These are phyloP conservation scores for Ophion slaviceki DNA, from an alignment of 2,888 invertebrate species.

Conservation along the genomic window DNA sequence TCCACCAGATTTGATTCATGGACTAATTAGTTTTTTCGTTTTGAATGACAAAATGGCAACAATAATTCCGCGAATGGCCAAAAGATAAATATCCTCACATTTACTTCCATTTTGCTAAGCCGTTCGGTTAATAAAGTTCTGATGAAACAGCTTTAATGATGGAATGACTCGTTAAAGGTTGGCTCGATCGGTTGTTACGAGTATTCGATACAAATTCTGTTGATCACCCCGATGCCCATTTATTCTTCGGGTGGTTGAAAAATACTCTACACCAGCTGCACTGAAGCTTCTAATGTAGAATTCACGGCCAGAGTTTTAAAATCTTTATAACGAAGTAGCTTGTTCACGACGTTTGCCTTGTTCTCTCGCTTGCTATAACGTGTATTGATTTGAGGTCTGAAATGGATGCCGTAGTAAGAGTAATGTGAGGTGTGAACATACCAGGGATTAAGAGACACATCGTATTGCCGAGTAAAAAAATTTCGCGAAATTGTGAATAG, in stretches of 20 bases:
- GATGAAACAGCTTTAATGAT: slow-evolving; percentile 18
- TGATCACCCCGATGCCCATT: neutral
- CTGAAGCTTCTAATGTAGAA: slow-evolving; percentile 24
- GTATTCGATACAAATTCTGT: slow-evolving; percentile 11
- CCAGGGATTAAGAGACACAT: neutral
- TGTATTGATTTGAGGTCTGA: slow-evolving; percentile 76
- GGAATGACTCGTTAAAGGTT: slow-evolving; percentile 33
- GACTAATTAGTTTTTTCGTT: neutral
- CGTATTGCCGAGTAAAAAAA: no score
- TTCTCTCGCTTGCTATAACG: slow-evolving; percentile 20
- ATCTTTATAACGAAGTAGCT: slow-evolving; percentile 64
- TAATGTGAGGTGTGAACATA: neutral
- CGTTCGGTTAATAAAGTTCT: neutral
- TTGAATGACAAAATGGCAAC: neutral
- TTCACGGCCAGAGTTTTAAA: slow-evolving; percentile 68
- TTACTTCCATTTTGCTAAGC: slow-evolving; percentile 1
- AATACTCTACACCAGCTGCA: neutral
- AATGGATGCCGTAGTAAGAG: slow-evolving; percentile 70
- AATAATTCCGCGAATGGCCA: neutral
- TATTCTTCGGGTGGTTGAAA: slow-evolving; percentile 9
- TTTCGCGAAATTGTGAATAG: no score
- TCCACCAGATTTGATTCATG: neutral
- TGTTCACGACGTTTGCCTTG: slow-evolving; percentile 7
- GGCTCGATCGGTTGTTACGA: slow-evolving; percentile 18
- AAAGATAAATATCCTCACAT: neutral